These are phyloP conservation scores for Arenaria interpres DNA, from an alignment of 2,113 vertebrate genomes.

Conservation along the genomic window DNA sequence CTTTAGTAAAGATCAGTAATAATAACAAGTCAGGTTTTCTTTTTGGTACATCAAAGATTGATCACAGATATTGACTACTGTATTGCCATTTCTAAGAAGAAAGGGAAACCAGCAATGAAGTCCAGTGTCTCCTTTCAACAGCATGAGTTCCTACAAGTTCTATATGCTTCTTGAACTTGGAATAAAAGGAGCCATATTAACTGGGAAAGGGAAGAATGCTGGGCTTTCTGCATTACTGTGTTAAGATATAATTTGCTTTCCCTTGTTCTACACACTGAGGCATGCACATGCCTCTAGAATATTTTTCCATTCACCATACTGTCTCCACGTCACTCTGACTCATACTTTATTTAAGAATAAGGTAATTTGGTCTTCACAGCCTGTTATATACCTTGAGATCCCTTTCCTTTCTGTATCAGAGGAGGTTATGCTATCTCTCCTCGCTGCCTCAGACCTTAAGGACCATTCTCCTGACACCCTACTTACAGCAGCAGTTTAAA, in stretches of 20 bases:
- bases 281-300: not conserved
- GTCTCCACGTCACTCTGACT: not conserved
- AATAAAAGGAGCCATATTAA: not conserved
- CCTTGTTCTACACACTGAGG: not conserved
- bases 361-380: not conserved
- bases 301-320: not conserved
- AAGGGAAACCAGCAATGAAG: no score
- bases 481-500: not conserved
- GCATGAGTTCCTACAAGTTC: no score
- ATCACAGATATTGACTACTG: no score
- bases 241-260: not conserved
- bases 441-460: not conserved
- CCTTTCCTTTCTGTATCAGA: not conserved
- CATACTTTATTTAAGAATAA: not conserved
- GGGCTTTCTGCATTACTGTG: not conserved
- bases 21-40: no score
- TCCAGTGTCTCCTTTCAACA: no score
- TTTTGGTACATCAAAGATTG: no score
- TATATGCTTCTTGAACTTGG: no score
- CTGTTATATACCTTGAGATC: not conserved
- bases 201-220: not conserved
- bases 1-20: no score
- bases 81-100: no score
- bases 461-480: not conserved
- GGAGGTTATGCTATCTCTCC: not conserved